Evolutionary conservation across 1,140 invertebrate species (phyloP).

Genomic region (Aphelenchoides avenae): DNA sequence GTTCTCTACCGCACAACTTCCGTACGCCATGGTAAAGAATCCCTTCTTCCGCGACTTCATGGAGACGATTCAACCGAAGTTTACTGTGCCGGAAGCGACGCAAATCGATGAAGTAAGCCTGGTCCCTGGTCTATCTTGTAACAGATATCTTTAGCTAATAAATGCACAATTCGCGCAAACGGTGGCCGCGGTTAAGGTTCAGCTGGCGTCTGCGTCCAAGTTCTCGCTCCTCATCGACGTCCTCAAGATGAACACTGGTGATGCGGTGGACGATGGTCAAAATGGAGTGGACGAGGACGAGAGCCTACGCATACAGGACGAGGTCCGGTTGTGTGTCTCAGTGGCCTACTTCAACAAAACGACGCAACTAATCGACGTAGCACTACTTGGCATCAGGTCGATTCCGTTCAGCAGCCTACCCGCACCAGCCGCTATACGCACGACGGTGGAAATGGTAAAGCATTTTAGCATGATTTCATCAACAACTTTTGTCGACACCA

Average conservation of each 20-base stretch:
- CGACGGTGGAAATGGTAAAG: too few species aligned
- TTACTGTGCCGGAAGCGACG: slow-evolving; percentile 37
- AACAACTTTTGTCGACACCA: too few species aligned
- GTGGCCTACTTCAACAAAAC: slow-evolving; percentile 21
- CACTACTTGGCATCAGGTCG: slow-evolving; percentile 30
- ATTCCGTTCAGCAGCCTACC: slow-evolving; percentile 11
- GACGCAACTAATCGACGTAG: slow-evolving; percentile 21
- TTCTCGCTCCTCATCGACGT: slow-evolving; percentile 30
- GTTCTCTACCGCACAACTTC: slow-evolving; percentile 35
- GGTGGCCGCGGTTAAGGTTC: slow-evolving; percentile 22
- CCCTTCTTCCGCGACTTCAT: slow-evolving; percentile 47
- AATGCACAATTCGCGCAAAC: slow-evolving; percentile 10
- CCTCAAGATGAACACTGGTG: slow-evolving; percentile 4
- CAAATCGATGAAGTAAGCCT: slow-evolving; percentile 23
- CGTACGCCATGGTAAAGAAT: slow-evolving; percentile 21
- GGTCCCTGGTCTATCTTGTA: too few species aligned
- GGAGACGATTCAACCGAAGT: slow-evolving; percentile 46
- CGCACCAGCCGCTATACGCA: slow-evolving; percentile 12
- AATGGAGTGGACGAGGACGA: not conserved
- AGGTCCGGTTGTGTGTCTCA: slow-evolving; percentile 16
- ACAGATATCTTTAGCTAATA: not conserved
- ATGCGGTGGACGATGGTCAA: slow-evolving; percentile 5
- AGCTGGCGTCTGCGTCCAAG: slow-evolving; percentile 17
- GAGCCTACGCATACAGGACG: not conserved
- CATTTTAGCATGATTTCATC: too few species aligned